These are phyloP conservation scores for Piprites chloris DNA, from an alignment of 2,113 vertebrate genomes.

Conservation along the genomic window DNA sequence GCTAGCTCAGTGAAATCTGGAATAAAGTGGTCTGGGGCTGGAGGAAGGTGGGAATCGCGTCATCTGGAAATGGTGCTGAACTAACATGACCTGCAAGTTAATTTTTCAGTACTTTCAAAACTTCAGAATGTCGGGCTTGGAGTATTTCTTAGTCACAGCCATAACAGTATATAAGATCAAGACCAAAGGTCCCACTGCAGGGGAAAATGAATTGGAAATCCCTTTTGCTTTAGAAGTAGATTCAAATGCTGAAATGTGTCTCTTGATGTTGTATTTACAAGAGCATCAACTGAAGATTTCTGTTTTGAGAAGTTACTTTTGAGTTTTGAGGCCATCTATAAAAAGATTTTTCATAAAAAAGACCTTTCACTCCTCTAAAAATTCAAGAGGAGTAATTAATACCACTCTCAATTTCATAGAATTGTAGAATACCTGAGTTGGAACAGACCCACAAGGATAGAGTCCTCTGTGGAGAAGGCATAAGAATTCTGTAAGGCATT, in stretches of 20 bases:
- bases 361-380: background rate
- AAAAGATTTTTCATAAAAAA: background rate
- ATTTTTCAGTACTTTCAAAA: background rate
- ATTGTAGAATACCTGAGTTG: background rate
- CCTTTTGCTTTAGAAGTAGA: background rate
- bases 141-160: background rate
- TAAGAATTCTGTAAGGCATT: background rate
- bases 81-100: background rate
- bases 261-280: background rate
- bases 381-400: background rate
- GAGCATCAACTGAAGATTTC: background rate
- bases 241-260: background rate
- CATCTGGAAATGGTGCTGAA: background rate
- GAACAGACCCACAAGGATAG: background rate
- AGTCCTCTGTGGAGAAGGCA: background rate
- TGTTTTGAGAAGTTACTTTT: background rate
- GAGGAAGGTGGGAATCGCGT: background rate
- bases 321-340: background rate
- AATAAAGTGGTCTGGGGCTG: background rate
- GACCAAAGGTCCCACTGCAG: background rate
- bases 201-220: background rate
- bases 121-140: background rate
- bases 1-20: background rate
- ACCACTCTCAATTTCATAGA: background rate
- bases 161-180: fast-evolving